phyloP scores from a whole-genome alignment of 2,888 invertebrate genomes.

The Allygus modestus region DNA sequence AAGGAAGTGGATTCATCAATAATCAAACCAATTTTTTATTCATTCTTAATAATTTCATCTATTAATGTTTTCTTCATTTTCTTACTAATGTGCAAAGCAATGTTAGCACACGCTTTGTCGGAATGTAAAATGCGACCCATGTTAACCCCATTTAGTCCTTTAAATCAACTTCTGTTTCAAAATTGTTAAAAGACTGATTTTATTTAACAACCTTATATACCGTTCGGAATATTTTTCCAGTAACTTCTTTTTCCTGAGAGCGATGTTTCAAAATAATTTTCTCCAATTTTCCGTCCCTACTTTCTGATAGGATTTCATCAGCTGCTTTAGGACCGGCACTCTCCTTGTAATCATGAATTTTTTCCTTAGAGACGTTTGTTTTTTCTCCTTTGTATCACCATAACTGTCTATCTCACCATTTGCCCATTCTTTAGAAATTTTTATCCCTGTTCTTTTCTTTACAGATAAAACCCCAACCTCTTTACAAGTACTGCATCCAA shows the following conservation, averaged over 20 bases:
- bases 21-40: slow-evolving; percentile 40
- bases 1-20: slow-evolving; percentile 54
- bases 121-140: slow-evolving; percentile 59
- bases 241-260: slow-evolving; percentile 52
- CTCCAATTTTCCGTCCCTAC: slow-evolving; percentile 43
- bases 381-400: slow-evolving; percentile 48
- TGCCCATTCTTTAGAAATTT: slow-evolving; percentile 48
- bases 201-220: slow-evolving; percentile 46
- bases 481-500: slow-evolving; percentile 51
- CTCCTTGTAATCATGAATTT: slow-evolving; percentile 34
- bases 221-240: slow-evolving; percentile 30
- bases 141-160: slow-evolving; percentile 63
- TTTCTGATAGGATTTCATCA: slow-evolving; percentile 37
- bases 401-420: slow-evolving; percentile 48
- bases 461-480: slow-evolving; percentile 41
- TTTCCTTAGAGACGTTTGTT: slow-evolving; percentile 32
- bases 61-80: slow-evolving; percentile 56
- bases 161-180: slow-evolving; percentile 66
- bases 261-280: slow-evolving; percentile 41
- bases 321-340: slow-evolving; percentile 33
- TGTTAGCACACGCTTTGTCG: slow-evolving; percentile 62
- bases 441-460: slow-evolving; percentile 40
- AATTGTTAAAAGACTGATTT: slow-evolving; percentile 48
- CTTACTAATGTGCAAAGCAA: slow-evolving; percentile 64
- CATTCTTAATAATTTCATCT: slow-evolving; percentile 10